Conservation (phyloP, 2,797 vertebrate genomes). For the Platalea minor region DNA sequence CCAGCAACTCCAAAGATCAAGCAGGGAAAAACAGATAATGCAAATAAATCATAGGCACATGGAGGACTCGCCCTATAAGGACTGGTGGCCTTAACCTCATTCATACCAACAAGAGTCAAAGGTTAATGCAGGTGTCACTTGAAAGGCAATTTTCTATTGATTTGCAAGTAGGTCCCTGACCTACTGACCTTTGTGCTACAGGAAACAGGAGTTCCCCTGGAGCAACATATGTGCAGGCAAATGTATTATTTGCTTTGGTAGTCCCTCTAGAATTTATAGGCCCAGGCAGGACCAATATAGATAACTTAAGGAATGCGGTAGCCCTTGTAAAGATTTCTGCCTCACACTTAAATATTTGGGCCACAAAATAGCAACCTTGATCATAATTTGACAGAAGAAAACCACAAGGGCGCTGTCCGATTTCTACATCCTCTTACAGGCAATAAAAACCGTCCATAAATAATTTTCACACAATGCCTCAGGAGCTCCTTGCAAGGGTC, state of each 20-base stretch:
- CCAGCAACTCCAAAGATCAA: constrained; percentile 42
- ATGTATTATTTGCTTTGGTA: constrained; percentile 59
- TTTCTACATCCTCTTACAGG: constrained; percentile 44
- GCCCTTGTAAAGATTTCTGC: constrained; percentile 46
- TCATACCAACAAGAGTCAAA: constrained; percentile 41
- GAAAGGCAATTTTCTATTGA: constrained; percentile 61
- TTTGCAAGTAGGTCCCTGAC: constrained; percentile 55
- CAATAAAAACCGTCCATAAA: constrained; percentile 46
- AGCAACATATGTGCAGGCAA: constrained; percentile 41
- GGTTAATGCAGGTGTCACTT: constrained; percentile 56
- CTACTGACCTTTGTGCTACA: constrained; percentile 29
- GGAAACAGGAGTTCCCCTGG: constrained; percentile 22
- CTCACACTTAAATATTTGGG: constrained; percentile 35
- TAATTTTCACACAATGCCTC: background rate
- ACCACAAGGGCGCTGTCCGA: background rate
- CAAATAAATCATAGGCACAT: constrained; percentile 15
- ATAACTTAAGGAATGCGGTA: constrained; percentile 60
- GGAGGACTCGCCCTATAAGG: background rate
- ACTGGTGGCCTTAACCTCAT: constrained; percentile 12
- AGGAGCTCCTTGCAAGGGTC: constrained; percentile 1
- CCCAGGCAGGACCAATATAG: constrained; percentile 34
- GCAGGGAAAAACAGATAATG: constrained; percentile 31
- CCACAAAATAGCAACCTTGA: constrained; percentile 27
- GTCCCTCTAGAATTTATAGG: constrained; percentile 57
- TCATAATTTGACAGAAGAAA: constrained; percentile 46